phyloP scores from a whole-genome alignment of 2,888 invertebrate species.

The Homarus gammarus region DNA sequence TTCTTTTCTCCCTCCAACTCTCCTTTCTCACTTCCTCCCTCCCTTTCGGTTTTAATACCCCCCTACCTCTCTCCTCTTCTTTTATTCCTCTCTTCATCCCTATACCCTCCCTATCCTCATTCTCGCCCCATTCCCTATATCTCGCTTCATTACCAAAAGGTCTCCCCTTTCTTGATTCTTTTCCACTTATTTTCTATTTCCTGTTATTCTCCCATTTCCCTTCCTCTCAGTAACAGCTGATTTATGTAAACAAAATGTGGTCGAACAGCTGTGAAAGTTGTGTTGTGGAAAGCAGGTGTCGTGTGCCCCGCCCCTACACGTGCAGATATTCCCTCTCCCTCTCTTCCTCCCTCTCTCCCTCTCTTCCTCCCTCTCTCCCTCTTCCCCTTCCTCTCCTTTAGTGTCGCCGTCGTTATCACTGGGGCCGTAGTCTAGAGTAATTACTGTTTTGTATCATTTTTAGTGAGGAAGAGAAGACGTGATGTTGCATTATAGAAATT shows the following conservation, averaged over 20 bases:
- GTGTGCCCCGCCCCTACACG: neutral
- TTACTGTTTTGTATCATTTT: too few species aligned
- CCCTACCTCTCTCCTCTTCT: neutral
- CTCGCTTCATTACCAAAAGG: constrained; percentile 3
- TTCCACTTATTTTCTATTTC: neutral
- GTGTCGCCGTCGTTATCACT: neutral
- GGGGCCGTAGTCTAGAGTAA: too few species aligned
- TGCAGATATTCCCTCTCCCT: constrained; percentile 17
- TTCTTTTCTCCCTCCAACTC: too few species aligned
- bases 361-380: constrained; percentile 25
- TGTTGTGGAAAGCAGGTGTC: neutral
- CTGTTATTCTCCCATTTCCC: neutral
- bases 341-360: constrained; percentile 22
- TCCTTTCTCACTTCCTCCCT: constrained; percentile 30
- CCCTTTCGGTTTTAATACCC: neutral
- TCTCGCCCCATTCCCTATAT: neutral
- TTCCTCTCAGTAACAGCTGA: neutral
- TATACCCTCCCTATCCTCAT: neutral
- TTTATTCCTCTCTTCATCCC: neutral
- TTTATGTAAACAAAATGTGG: too few species aligned
- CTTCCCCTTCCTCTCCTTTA: neutral
- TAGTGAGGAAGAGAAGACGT: too few species aligned
- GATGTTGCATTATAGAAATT: too few species aligned
- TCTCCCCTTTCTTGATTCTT: neutral
- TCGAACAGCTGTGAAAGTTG: too few species aligned